Conservation (phyloP, 1,140 invertebrate genomes). For the Aporrectodea caliginosa region DNA sequence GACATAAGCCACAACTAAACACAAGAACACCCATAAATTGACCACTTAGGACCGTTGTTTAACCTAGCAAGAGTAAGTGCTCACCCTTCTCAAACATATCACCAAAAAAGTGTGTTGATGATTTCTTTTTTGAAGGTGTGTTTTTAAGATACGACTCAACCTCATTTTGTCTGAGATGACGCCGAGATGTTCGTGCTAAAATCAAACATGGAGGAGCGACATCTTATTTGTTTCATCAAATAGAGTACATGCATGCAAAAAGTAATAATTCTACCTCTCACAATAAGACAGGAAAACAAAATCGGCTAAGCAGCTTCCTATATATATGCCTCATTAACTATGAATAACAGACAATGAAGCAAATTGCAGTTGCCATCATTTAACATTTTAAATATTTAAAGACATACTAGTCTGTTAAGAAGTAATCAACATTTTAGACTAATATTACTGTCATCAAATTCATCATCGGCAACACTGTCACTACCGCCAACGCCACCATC, state of each 20-base stretch:
- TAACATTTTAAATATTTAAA: too few species aligned
- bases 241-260: not conserved
- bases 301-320: not conserved
- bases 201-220: conserved; percentile 25
- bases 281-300: not conserved
- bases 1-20: too few species aligned
- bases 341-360: not conserved
- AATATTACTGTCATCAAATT: too few species aligned
- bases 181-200: conserved; percentile 81
- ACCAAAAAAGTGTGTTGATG: conserved; percentile 80
- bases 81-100: conserved; percentile 81
- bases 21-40: not conserved
- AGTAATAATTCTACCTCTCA: not conserved
- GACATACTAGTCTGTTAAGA: too few species aligned
- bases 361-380: not conserved
- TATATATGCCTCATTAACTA: too few species aligned
- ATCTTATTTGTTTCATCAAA: not conserved
- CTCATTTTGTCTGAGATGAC: conserved; percentile 69
- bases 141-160: conserved; percentile 72
- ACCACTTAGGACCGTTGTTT: not conserved
- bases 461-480: too few species aligned
- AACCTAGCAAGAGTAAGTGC: not conserved
- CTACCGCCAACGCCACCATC: too few species aligned
- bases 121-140: conserved; percentile 75
- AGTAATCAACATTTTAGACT: too few species aligned